Percentiles rank a stretch among this genome's conserved stretches.
Conservation (phyloP, 2,888 invertebrate species). For the Neocrepidodera transversa region DNA sequence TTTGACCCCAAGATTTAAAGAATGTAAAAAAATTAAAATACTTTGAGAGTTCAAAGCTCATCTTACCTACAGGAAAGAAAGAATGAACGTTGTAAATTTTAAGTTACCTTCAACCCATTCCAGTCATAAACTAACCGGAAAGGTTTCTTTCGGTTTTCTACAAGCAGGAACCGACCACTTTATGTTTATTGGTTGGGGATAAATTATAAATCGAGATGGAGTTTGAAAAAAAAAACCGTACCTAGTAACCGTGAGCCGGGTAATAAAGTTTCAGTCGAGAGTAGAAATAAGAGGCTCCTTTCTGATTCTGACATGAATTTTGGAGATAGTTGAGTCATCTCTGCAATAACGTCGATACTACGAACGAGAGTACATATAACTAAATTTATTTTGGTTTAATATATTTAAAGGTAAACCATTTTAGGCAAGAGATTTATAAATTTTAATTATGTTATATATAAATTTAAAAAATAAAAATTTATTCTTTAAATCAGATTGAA, state of each 20-base stretch:
- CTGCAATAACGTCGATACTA: background rate
- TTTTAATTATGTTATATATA: too few relatives aligned
- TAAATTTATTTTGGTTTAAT: too few relatives aligned
- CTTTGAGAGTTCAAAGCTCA: too few relatives aligned
- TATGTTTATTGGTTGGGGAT: constrained; percentile 38
- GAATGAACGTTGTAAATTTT: constrained; percentile 23
- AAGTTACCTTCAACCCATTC: constrained; percentile 13
- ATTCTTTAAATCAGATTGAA: too few relatives aligned
- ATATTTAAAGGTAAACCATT: too few relatives aligned
- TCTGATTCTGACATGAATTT: constrained; percentile 18
- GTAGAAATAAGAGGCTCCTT: constrained; percentile 10
- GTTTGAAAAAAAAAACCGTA: constrained; percentile 19
- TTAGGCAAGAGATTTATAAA: too few relatives aligned
- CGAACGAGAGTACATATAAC: background rate
- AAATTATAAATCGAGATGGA: constrained; percentile 36
- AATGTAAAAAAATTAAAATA: too few relatives aligned
- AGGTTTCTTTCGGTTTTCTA: constrained; percentile 27
- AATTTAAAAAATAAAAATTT: too few relatives aligned
- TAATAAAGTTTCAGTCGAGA: constrained; percentile 25
- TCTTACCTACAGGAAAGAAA: background rate
- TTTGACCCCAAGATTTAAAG: too few relatives aligned
- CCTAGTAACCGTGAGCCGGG: constrained; percentile 5
- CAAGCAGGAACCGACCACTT: constrained; percentile 28
- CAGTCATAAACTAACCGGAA: constrained; percentile 20
- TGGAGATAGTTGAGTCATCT: constrained; percentile 1